A percentile compares a stretch with the other conserved stretches of the same genome.
These are phyloP conservation scores for Halichoeres trimaculatus DNA, from an alignment of 2,113 vertebrate genomes.

Conservation along the genomic window DNA sequence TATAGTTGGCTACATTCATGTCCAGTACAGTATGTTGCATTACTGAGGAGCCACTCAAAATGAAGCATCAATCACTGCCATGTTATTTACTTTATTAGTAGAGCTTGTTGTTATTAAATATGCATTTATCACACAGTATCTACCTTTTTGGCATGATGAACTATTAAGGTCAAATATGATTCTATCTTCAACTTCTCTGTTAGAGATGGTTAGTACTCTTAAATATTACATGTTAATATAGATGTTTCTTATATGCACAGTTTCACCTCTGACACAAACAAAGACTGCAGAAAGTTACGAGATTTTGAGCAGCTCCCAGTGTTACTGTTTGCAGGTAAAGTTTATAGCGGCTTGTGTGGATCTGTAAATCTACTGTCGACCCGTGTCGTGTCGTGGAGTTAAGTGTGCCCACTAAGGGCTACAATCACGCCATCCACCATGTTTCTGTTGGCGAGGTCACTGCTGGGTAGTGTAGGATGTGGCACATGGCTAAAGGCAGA, in stretches of 20 bases:
- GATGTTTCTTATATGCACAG: conserved; percentile 19
- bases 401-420: conserved; percentile 53
- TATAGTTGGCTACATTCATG: conserved; percentile 75
- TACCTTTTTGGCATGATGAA: conserved; percentile 21
- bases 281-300: conserved; percentile 27
- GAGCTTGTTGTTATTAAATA: conserved; percentile 63
- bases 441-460: conserved; percentile 57
- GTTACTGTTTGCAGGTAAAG: conserved; percentile 28
- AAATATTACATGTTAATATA: conserved; percentile 29
- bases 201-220: conserved; percentile 10
- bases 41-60: conserved; percentile 70
- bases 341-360: conserved; percentile 42
- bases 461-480: conserved; percentile 47
- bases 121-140: conserved; percentile 35
- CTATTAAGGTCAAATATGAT: conserved; percentile 38
- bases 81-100: conserved; percentile 31
- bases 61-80: conserved; percentile 26
- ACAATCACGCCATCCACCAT: conserved; percentile 62
- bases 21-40: conserved; percentile 67
- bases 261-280: conserved; percentile 29
- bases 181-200: conserved; percentile 7
- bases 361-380: conserved; percentile 54
- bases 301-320: conserved; percentile 66
- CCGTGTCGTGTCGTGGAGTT: conserved; percentile 49
- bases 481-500: conserved; percentile 70